A percentile compares a stretch with the other conserved stretches of the same genome.
These are phyloP conservation scores for Callipepla squamata DNA, from an alignment of 2,113 vertebrate species.

Conservation along the genomic window DNA sequence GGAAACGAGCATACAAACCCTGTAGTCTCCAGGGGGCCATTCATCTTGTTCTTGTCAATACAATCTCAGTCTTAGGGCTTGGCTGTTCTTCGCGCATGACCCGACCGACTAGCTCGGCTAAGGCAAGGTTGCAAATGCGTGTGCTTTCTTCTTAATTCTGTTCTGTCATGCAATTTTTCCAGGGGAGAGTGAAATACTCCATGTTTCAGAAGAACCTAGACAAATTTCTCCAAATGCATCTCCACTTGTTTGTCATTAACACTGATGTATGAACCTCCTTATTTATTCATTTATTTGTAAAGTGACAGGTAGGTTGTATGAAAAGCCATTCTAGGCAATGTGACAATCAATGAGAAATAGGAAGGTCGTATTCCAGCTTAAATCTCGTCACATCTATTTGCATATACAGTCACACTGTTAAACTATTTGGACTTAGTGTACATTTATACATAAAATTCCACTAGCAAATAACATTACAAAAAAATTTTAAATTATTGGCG, in stretches of 20 bases:
- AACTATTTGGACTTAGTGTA: neutral
- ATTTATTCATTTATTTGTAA: neutral
- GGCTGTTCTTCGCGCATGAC: conserved; percentile 70
- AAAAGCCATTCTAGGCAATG: neutral
- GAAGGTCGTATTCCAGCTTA: neutral
- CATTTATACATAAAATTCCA: neutral
- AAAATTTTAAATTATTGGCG: neutral
- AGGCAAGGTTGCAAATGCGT: neutral
- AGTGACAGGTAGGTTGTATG: neutral
- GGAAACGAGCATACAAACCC: conserved; percentile 77
- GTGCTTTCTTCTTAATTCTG: neutral
- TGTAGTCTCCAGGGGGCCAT: conserved; percentile 76
- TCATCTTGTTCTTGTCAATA: conserved; percentile 76
- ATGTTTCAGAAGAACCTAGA: neutral
- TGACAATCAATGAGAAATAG: neutral
- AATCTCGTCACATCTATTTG: neutral
- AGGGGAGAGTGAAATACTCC: neutral
- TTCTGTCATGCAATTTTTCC: neutral
- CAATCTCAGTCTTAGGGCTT: conserved; percentile 44
- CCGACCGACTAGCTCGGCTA: conserved; percentile 49
- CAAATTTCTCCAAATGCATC: neutral
- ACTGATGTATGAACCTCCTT: neutral
- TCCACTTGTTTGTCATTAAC: neutral
- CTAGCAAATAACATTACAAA: neutral
- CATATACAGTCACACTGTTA: neutral